Conservation (phyloP, 2,797 vertebrate species). For the Eupleurogrammus muticus region DNA sequence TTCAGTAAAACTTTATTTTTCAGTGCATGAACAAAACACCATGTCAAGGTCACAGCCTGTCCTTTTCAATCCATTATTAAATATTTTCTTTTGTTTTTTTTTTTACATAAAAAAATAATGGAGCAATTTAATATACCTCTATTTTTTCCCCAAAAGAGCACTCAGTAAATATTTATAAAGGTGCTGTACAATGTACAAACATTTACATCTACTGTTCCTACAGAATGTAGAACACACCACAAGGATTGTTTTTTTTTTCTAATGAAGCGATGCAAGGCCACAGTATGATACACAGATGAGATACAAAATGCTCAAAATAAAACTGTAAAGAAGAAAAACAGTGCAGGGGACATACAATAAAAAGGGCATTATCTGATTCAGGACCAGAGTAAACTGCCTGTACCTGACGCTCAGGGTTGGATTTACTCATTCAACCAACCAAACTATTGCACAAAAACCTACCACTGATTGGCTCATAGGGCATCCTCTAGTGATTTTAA, state of each 20-base stretch:
- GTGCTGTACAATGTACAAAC: slow-evolving; percentile 99
- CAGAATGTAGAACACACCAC: slow-evolving; percentile 84
- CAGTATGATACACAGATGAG: slow-evolving; percentile 79
- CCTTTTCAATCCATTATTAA: slow-evolving; percentile 78
- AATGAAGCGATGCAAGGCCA: slow-evolving; percentile 92
- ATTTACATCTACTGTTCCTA: slow-evolving; percentile 93
- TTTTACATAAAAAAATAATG: slow-evolving; percentile 99
- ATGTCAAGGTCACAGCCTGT: slow-evolving; percentile 79
- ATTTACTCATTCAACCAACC: slow-evolving; percentile 55
- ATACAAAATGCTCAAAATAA: slow-evolving; percentile 54
- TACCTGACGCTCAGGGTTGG: slow-evolving; percentile 58
- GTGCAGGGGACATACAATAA: slow-evolving; percentile 47
- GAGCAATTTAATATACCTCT: slow-evolving; percentile 94
- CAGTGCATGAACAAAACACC: slow-evolving; percentile 88
- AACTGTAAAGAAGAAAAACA: slow-evolving; percentile 46
- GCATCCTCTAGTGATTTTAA: slow-evolving; percentile 24
- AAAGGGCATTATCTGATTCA: slow-evolving; percentile 40
- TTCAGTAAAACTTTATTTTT: slow-evolving; percentile 83
- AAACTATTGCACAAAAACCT: slow-evolving; percentile 76
- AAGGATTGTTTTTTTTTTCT: slow-evolving; percentile 76
- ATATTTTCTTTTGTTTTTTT: slow-evolving; percentile 77
- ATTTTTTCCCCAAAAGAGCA: slow-evolving; percentile 88
- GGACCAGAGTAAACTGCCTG: slow-evolving; percentile 49
- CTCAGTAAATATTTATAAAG: slow-evolving; percentile 95
- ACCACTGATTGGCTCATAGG: slow-evolving; percentile 43